Base-by-base conservation (phyloP, 2,797 vertebrate genomes). In the Lepus oiostolus region DNA sequence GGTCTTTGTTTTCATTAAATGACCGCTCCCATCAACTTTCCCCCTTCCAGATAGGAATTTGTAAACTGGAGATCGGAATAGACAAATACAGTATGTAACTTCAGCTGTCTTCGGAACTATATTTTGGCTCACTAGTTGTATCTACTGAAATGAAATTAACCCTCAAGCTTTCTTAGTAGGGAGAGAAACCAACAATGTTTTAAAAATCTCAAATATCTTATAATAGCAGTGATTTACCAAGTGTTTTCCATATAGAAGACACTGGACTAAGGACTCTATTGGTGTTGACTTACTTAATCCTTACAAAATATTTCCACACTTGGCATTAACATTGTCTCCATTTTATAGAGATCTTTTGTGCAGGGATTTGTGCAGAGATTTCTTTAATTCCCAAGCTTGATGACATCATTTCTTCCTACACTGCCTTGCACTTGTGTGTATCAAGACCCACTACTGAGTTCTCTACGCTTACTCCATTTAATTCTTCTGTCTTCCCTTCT, bases 121-220 rank as follows among this genome's bases (percentile, higher is more conserved):
- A 75, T 60, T 96, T 92, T 91, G 84, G 81, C 77, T 95, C 19
- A 76, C 3, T 85, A 62, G 72, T 86, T 80, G 58, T 42, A 81
- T n/a, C n/a, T 12, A 28, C 35, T 81, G 74, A 58, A 89, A 76
- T 91, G 38, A 91, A 85, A 79, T 68, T 74, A 79, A 58, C 83
- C 10, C 42, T 87, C 5, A 54, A 1, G 38, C 14, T 38, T 83
- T 92, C 54, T 93, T n/a, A 81, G n/a, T 87, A 67, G 19, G 65
- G 30, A 85, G 4, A 22, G 42, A 70, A 75, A 90, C 42, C 54
- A 65, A 91, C 8, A 72, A 32, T 84, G 1, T 38, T 68, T 91
- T 54, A 24, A 50, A 95, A 76, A 87, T 58, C 90, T 62, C 11
- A 52, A 62, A 38, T 75, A 50, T 54, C 54, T 92, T 70, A 26